phyloP scores from a whole-genome alignment of 2,113 vertebrate species.

The Malaclemys terrapin region DNA sequence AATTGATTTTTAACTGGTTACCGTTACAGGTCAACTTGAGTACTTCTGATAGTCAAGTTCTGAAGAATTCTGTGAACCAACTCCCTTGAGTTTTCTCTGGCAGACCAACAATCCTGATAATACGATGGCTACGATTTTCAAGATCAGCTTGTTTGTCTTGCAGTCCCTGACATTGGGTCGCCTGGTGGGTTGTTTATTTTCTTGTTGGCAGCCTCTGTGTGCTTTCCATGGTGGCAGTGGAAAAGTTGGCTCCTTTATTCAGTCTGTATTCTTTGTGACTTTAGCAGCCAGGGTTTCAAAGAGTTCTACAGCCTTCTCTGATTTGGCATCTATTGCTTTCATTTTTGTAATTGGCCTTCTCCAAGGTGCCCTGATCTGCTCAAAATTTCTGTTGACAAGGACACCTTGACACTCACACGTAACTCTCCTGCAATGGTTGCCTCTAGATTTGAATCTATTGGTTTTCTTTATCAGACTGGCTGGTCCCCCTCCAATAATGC shows the following conservation, averaged over 20 bases:
- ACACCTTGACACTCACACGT: background rate
- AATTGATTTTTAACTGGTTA: background rate
- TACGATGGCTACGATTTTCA: slow-evolving; percentile 43
- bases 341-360: background rate
- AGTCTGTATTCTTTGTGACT: background rate
- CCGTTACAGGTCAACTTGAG: slow-evolving; percentile 47
- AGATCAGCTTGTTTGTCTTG: background rate
- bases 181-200: slow-evolving; percentile 37
- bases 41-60: background rate
- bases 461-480: background rate
- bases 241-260: background rate
- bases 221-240: background rate
- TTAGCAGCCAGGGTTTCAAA: background rate
- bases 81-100: background rate
- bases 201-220: background rate
- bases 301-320: background rate
- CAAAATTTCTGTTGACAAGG: background rate
- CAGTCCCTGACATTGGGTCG: background rate
- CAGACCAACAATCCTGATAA: background rate
- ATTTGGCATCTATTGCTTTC: background rate
- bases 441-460: background rate
- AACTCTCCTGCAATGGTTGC: background rate
- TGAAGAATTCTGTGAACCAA: background rate
- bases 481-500: background rate
- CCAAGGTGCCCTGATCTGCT: background rate